Evolutionary conservation across 2,797 vertebrate species (phyloP).

Genomic region (Oophaga sylvatica): DNA sequence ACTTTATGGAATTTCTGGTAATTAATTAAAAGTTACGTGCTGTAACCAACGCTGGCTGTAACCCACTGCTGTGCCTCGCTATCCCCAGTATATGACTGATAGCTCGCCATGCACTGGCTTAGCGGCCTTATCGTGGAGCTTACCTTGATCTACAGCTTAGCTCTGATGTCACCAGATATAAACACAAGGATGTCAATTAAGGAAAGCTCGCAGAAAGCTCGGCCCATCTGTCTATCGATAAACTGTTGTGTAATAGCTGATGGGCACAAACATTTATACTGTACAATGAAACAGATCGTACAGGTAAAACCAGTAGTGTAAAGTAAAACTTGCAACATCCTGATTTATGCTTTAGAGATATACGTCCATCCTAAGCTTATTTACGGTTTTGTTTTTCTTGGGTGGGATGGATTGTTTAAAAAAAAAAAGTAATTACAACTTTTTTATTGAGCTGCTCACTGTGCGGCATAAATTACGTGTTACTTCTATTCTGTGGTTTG

Average conservation of each 20-base stretch:
- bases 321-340: background rate
- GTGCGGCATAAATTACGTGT: too few species aligned
- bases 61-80: background rate
- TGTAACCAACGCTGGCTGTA: background rate
- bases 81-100: background rate
- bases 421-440: too few species aligned
- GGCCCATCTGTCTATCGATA: constrained; percentile 35
- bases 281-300: too few species aligned
- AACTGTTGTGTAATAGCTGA: rapidly evolving
- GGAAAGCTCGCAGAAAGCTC: constrained; percentile 39
- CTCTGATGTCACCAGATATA: constrained; percentile 51
- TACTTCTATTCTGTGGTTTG: too few species aligned
- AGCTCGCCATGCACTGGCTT: constrained; percentile 22
- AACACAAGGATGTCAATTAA: constrained; percentile 58
- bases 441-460: too few species aligned
- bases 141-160: constrained; percentile 48
- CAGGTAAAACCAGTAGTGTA: background rate
- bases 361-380: too few species aligned
- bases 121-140: constrained; percentile 55
- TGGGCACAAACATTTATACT: background rate
- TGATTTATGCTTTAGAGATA: background rate
- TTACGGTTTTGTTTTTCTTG: too few species aligned
- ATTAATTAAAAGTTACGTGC: too few species aligned
- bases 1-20: too few species aligned
- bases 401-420: too few species aligned